Evolutionary conservation across 2,797 vertebrate species (phyloP).

Genomic region (Coluber constrictor): DNA sequence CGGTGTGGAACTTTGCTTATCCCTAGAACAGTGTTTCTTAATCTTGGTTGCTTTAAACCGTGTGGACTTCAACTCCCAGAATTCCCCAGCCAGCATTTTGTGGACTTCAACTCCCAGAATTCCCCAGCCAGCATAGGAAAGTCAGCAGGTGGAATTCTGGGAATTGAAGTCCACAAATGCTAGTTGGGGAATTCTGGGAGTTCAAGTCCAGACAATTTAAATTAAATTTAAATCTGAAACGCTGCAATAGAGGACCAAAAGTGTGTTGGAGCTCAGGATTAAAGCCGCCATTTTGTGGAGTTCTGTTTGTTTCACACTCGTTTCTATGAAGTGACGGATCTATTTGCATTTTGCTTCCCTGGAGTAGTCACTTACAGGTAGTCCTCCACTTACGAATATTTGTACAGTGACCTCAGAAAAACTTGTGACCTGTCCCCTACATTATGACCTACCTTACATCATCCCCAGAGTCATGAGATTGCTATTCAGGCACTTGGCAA

Average conservation of each 20-base stretch:
- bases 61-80: neutral
- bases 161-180: neutral
- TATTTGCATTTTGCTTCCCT: neutral
- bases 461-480: neutral
- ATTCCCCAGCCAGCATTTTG: no score
- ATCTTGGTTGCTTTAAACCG: neutral
- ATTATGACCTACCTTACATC: neutral
- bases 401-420: neutral
- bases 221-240: neutral
- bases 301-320: no score
- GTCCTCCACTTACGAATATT: neutral
- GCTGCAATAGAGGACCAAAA: neutral
- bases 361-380: slow-evolving; percentile 22
- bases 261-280: neutral
- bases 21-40: neutral
- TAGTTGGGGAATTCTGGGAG: neutral
- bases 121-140: neutral
- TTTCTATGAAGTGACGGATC: neutral
- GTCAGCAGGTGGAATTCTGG: neutral
- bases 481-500: neutral
- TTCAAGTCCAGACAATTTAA: neutral
- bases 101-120: no score
- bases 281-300: neutral
- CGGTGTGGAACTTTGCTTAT: neutral
- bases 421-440: neutral